A percentile compares a stretch with the other conserved stretches of the same genome.
Conservation (phyloP, 2,888 invertebrate species). For the Cantharis nigra region DNA sequence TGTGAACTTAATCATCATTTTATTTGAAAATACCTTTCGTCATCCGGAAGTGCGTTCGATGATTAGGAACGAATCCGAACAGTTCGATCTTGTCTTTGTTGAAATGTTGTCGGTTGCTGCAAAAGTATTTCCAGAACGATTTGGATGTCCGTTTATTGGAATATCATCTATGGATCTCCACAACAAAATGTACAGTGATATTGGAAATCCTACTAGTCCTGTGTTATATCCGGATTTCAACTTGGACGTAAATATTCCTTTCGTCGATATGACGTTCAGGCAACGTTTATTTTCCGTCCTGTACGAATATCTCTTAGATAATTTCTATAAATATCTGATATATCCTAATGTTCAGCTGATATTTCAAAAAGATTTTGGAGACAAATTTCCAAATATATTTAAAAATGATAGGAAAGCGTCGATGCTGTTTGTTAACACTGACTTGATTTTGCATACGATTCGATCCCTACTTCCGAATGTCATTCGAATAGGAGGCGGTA, state of each 20-base stretch:
- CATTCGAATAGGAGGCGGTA: background rate
- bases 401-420: background rate
- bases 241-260: conserved; percentile 34
- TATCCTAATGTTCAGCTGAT: background rate
- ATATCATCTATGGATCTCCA: conserved; percentile 43
- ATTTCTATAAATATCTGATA: background rate
- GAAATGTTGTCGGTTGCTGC: conserved; percentile 44
- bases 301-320: background rate
- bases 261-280: conserved; percentile 36
- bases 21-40: conserved; percentile 4
- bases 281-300: background rate
- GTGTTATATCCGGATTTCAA: conserved; percentile 46
- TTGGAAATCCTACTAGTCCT: conserved; percentile 47
- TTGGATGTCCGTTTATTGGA: conserved; percentile 48
- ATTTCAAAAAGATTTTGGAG: background rate
- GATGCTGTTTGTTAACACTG: background rate
- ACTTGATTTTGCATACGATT: background rate
- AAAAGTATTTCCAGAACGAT: conserved; percentile 44
- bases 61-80: conserved; percentile 40
- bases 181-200: conserved; percentile 38
- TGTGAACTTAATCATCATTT: background rate
- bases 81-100: conserved; percentile 48
- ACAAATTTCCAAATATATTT: background rate
- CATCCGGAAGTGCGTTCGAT: conserved; percentile 43
- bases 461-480: background rate